Evolutionary conservation across 2,797 vertebrate genomes (phyloP).

Genomic region (Falco berigora): DNA sequence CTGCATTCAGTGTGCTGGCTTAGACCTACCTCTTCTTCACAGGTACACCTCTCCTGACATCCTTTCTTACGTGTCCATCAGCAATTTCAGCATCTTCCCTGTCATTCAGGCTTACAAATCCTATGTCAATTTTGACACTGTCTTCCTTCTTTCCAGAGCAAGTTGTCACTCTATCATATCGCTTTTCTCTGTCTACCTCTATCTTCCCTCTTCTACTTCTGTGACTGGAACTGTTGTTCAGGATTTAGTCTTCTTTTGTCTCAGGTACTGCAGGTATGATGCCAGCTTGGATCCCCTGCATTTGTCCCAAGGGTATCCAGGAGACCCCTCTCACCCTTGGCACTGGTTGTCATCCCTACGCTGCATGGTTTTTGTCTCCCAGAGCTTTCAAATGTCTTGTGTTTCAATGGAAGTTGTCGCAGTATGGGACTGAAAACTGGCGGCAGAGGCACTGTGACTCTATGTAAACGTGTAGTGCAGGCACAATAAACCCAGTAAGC

Average conservation of each 20-base stretch:
- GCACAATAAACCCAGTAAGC: not conserved
- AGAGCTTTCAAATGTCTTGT: not conserved
- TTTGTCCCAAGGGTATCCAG: not conserved
- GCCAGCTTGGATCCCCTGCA: not conserved
- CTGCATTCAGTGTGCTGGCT: not conserved
- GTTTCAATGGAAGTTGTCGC: not conserved
- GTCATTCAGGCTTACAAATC: constrained; percentile 11
- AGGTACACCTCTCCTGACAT: not conserved
- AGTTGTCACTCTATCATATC: not conserved
- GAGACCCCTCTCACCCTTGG: not conserved
- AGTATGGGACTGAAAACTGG: not conserved
- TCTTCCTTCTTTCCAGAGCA: not conserved
- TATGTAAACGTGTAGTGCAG: not conserved
- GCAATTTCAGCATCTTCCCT: not conserved
- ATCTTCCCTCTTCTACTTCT: not conserved
- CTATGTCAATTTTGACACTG: not conserved
- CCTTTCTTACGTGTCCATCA: not conserved
- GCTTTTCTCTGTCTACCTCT: not conserved
- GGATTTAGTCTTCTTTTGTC: not conserved
- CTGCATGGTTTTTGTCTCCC: not conserved
- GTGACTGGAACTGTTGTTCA: not conserved
- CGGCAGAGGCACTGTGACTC: not conserved
- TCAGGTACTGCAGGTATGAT: not conserved
- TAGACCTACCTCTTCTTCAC: not conserved
- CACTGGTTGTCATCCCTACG: not conserved